Percentiles rank a stretch among this genome's conserved stretches.
Evolutionary conservation across 2,888 invertebrate species (phyloP).

Genomic region (Ormyrus nitidulus): DNA sequence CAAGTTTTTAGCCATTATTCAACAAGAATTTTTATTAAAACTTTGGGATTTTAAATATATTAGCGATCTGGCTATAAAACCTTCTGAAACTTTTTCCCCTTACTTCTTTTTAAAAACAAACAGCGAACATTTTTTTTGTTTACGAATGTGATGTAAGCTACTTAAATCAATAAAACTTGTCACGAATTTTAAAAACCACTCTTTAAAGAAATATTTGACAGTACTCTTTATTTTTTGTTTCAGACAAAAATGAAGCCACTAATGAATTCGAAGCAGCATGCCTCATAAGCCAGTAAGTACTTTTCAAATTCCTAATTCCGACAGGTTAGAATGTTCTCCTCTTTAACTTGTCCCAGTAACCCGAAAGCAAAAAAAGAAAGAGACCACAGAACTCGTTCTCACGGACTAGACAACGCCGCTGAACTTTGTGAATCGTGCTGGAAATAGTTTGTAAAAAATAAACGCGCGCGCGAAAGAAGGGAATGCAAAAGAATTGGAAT

Average conservation of each 20-base stretch:
- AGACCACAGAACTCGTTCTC: no score
- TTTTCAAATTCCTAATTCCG: conserved; percentile 1
- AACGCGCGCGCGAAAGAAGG: not conserved
- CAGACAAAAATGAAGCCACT: conserved; percentile 7
- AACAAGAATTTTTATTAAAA: no score
- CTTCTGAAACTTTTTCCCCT: no score
- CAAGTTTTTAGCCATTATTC: no score
- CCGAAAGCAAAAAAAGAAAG: not conserved
- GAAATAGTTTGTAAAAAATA: conserved; percentile 7
- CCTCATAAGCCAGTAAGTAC: conserved; percentile 21
- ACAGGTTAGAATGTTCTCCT: not conserved
- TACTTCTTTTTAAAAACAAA: no score
- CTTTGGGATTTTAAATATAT: no score
- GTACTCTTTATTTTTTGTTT: not conserved
- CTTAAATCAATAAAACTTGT: no score
- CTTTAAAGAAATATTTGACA: not conserved
- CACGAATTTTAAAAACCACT: no score
- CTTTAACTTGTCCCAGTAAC: not conserved
- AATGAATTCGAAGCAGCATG: conserved; percentile 4
- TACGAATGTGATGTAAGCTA: no score
- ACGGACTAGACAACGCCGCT: not conserved
- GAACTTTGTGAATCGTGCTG: conserved; percentile 7
- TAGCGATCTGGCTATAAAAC: no score
- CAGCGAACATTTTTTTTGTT: no score
- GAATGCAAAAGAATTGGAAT: conserved; percentile 12